Percentiles rank a stretch among this genome's conserved stretches.
Conservation (phyloP, 1,140 invertebrate species). For the Pseudoatta argentina region DNA sequence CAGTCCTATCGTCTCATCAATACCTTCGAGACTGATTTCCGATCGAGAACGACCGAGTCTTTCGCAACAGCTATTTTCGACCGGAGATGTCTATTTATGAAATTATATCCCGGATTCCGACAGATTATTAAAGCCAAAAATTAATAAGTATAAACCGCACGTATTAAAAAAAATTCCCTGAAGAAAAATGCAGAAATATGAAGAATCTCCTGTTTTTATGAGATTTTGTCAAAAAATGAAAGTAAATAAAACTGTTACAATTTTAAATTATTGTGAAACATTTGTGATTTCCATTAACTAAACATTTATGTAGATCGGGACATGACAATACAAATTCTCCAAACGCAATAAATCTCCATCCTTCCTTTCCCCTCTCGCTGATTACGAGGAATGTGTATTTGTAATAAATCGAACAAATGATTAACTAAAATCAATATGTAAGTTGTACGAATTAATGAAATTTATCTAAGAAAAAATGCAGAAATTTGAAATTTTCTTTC, state of each 20-base stretch:
- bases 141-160: neutral
- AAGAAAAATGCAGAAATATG: neutral
- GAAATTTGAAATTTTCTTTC: neutral
- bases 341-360: constrained; percentile 47
- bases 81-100: neutral
- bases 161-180: neutral
- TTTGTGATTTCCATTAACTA: constrained; percentile 40
- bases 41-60: constrained; percentile 33
- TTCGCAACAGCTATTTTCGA: constrained; percentile 27
- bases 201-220: too few relatives aligned
- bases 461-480: neutral
- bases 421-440: constrained; percentile 43
- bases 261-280: neutral
- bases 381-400: constrained; percentile 35
- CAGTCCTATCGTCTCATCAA: constrained; percentile 54
- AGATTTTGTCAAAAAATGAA: too few relatives aligned
- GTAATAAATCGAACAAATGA: constrained; percentile 48
- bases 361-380: too few relatives aligned
- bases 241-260: neutral
- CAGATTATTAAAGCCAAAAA: neutral
- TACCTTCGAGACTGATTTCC: constrained; percentile 10
- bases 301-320: constrained; percentile 21
- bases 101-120: neutral
- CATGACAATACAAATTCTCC: constrained; percentile 55
- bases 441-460: neutral